Conservation (phyloP, 2,113 vertebrate species). For the Dicentrarchus labrax region DNA sequence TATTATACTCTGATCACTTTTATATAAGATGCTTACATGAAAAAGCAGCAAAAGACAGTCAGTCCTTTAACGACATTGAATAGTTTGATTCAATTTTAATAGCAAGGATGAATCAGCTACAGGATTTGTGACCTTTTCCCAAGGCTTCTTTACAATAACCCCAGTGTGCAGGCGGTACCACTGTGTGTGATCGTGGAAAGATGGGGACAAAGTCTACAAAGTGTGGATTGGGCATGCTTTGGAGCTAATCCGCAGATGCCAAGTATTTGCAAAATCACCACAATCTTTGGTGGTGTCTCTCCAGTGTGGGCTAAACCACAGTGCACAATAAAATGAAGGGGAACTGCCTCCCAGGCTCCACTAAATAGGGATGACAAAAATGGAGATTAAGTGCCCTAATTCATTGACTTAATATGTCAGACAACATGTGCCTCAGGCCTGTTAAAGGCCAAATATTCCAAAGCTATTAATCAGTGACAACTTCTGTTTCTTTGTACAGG, state of each 20-base stretch:
- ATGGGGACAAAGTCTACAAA: constrained; percentile 40
- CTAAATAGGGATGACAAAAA: constrained; percentile 20
- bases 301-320: constrained; percentile 20
- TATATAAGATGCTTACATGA: constrained; percentile 3
- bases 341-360: constrained; percentile 22
- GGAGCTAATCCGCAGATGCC: constrained; percentile 12
- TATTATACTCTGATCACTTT: background rate
- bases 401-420: constrained; percentile 35
- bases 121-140: constrained; percentile 54
- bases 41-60: background rate
- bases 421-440: constrained; percentile 3
- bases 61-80: background rate
- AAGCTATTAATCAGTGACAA: constrained; percentile 33
- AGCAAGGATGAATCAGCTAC: constrained; percentile 52
- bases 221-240: constrained; percentile 32
- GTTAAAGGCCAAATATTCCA: constrained; percentile 37
- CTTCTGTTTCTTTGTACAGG: constrained; percentile 79
- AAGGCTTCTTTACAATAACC: constrained; percentile 36
- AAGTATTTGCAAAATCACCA: constrained; percentile 51
- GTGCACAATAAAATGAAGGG: constrained; percentile 16
- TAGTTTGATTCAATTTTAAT: constrained; percentile 32
- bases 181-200: constrained; percentile 37
- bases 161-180: constrained; percentile 40
- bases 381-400: constrained; percentile 41
- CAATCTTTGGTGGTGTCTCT: constrained; percentile 37